Evolutionary conservation across 2,888 invertebrate genomes (phyloP).

Genomic region (Theristus sp.): DNA sequence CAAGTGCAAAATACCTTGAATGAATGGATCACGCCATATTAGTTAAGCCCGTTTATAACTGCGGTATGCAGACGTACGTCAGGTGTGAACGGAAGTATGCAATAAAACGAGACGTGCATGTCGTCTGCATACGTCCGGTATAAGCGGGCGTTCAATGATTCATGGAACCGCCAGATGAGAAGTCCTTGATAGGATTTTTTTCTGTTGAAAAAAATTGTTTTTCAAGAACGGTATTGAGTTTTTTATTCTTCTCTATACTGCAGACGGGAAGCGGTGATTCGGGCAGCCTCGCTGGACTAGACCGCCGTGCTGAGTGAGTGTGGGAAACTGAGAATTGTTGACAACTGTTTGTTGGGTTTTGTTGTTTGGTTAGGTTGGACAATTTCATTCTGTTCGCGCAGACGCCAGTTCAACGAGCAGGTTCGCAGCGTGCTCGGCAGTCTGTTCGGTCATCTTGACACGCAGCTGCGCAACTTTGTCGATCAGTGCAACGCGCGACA

Average conservation of each 20-base stretch:
- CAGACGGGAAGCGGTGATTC: background rate
- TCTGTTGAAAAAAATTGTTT: too few species aligned
- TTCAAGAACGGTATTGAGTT: background rate
- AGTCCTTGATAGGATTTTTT: too few species aligned
- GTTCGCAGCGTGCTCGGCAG: conserved; percentile 54
- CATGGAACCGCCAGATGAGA: too few species aligned
- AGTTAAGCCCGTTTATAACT: too few species aligned
- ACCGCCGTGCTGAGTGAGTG: background rate
- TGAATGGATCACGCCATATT: too few species aligned
- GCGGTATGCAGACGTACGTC: too few species aligned
- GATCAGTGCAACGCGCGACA: conserved; percentile 67
- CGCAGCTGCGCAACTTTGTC: conserved; percentile 65
- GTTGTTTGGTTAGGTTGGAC: background rate
- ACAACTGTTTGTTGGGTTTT: background rate
- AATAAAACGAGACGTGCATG: too few species aligned
- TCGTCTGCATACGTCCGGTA: too few species aligned
- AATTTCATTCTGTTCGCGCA: conserved; percentile 7
- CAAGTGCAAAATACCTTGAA: too few species aligned
- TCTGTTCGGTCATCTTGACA: conserved; percentile 68
- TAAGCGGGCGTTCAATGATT: too few species aligned
- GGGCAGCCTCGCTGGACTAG: background rate
- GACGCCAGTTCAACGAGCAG: conserved; percentile 34
- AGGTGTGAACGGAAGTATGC: too few species aligned
- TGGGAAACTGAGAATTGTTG: too few species aligned
- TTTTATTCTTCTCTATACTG: background rate